Evolutionary conservation across 2,888 invertebrate genomes (phyloP).

Genomic region (Ferrisia virgata): DNA sequence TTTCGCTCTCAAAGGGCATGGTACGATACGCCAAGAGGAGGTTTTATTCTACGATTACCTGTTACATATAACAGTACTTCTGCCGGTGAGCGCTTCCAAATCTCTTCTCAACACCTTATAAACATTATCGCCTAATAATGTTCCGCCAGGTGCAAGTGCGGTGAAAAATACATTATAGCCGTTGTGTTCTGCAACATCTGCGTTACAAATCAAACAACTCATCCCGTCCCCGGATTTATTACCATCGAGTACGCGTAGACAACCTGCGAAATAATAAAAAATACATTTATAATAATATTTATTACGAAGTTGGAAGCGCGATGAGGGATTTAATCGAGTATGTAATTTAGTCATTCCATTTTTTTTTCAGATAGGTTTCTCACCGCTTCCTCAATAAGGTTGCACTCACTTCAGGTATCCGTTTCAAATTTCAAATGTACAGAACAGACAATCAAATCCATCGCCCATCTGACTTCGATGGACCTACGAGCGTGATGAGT

Average conservation of each 20-base stretch:
- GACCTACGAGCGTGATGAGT: too few species aligned
- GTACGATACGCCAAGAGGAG: too few species aligned
- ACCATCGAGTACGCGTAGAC: neutral
- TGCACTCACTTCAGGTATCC: too few species aligned
- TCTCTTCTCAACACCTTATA: slow-evolving; percentile 25
- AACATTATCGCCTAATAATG: slow-evolving; percentile 29
- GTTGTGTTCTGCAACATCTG: slow-evolving; percentile 27
- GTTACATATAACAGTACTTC: slow-evolving; percentile 45
- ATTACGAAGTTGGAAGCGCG: too few species aligned
- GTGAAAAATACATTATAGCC: slow-evolving; percentile 43
- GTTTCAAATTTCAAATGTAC: too few species aligned
- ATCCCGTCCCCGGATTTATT: neutral
- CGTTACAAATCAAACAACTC: slow-evolving; percentile 42
- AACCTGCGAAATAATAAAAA: neutral
- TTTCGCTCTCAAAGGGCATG: too few species aligned
- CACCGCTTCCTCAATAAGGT: too few species aligned
- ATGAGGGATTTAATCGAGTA: too few species aligned
- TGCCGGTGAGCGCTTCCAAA: slow-evolving; percentile 29
- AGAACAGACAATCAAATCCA: too few species aligned
- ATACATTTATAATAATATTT: neutral
- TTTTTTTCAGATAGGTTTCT: too few species aligned
- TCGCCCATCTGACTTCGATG: too few species aligned
- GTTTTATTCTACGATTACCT: slow-evolving; percentile 35
- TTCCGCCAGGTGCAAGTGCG: slow-evolving; percentile 16
- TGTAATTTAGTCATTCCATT: too few species aligned